Conservation (phyloP, 2,113 vertebrate species). For the Bubo bubo region DNA sequence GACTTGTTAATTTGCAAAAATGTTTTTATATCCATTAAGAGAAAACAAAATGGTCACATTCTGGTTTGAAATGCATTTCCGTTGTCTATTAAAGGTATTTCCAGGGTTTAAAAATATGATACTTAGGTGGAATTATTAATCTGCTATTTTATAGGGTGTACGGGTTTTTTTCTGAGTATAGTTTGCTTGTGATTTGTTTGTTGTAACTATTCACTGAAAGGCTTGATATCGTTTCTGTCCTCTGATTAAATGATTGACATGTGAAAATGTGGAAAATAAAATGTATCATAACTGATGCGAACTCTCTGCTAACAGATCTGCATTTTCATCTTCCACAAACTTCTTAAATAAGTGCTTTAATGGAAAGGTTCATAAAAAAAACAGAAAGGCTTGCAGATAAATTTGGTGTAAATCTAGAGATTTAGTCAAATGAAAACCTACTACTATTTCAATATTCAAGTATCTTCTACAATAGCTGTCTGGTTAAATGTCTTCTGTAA, state of each 20-base stretch:
- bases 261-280: not conserved
- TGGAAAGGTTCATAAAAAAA: not conserved
- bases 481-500: not conserved
- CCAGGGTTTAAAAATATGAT: not conserved
- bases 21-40: not conserved
- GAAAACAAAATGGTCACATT: not conserved
- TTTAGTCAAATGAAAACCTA: not conserved
- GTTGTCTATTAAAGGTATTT: not conserved
- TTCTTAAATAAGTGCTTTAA: not conserved
- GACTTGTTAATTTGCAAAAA: not conserved
- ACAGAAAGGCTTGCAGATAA: not conserved
- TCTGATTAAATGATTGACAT: not conserved
- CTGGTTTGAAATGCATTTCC: not conserved
- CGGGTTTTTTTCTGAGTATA: not conserved
- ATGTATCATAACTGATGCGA: not conserved
- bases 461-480: not conserved
- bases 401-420: not conserved
- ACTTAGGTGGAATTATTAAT: not conserved
- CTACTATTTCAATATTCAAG: not conserved
- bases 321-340: not conserved
- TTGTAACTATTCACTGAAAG: not conserved
- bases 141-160: not conserved
- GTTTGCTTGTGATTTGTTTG: not conserved
- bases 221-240: not conserved
- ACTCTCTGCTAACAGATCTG: not conserved